Evolutionary conservation across 2,797 vertebrate species (phyloP).

Genomic region (Eutrigla gurnardus): DNA sequence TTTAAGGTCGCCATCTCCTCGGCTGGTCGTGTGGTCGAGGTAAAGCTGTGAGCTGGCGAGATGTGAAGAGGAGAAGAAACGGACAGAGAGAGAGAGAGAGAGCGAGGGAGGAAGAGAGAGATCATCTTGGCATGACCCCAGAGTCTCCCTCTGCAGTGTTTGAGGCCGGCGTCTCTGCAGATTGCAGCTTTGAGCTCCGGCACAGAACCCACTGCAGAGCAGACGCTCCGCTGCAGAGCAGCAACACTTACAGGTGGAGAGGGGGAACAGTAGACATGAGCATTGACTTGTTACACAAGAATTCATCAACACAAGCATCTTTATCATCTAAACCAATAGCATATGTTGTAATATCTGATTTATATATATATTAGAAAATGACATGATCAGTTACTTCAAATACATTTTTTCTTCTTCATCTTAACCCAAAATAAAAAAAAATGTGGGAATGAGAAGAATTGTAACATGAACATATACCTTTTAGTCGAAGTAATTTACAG

Average conservation of each 20-base stretch:
- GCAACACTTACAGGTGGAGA: conserved; percentile 30
- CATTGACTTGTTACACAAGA: no score
- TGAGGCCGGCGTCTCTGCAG: conserved; percentile 27
- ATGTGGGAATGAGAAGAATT: no score
- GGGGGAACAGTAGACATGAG: no score
- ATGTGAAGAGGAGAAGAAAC: conserved; percentile 5
- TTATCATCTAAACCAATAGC: no score
- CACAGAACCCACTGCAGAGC: conserved; percentile 7
- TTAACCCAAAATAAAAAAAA: no score
- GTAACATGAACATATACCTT: no score
- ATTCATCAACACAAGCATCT: no score
- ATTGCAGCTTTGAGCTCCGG: conserved; percentile 28
- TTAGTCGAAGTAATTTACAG: no score
- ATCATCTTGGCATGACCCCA: conserved; percentile 30
- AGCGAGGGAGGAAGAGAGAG: conserved; percentile 16
- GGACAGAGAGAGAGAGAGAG: conserved; percentile 3
- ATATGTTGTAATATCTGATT: no score
- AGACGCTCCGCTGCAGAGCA: conserved; percentile 9
- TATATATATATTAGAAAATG: no score
- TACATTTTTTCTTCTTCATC: no score
- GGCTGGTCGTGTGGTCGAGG: conserved; percentile 53
- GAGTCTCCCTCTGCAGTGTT: conserved; percentile 33
- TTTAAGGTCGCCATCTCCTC: conserved; percentile 47
- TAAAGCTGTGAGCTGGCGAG: conserved; percentile 22
- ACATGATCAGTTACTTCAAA: no score